These are phyloP conservation scores for Idaea straminata DNA, from an alignment of 2,888 invertebrate species.

Conservation along the genomic window DNA sequence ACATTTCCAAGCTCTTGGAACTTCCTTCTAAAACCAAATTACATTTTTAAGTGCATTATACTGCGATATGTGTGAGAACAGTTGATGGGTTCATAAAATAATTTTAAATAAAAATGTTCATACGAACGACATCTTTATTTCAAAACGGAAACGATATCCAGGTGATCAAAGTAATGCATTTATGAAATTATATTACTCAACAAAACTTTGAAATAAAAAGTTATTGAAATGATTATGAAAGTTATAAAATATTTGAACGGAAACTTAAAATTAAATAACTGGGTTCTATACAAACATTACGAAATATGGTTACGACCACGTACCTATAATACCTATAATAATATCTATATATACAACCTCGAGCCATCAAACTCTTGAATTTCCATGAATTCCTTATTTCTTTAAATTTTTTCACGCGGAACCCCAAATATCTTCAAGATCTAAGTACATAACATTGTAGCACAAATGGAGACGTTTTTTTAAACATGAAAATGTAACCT, in stretches of 20 bases:
- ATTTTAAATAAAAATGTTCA: neutral
- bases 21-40: neutral
- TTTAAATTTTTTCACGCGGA: constrained; percentile 3
- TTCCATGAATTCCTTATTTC: neutral
- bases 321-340: no score
- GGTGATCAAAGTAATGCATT: neutral
- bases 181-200: neutral
- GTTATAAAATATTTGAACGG: neutral
- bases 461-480: constrained; percentile 34
- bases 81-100: neutral
- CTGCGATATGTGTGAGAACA: neutral
- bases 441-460: neutral
- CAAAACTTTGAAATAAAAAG: neutral
- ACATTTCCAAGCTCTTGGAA: neutral
- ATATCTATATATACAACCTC: no score
- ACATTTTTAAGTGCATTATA: neutral
- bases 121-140: neutral
- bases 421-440: constrained; percentile 15
- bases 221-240: neutral
- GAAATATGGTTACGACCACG: neutral
- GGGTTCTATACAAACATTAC: neutral
- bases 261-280: neutral
- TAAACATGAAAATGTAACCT: neutral
- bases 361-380: no score
- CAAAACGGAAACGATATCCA: neutral